phyloP scores from a whole-genome alignment of 2,113 vertebrate species.

The Crocuta crocuta region DNA sequence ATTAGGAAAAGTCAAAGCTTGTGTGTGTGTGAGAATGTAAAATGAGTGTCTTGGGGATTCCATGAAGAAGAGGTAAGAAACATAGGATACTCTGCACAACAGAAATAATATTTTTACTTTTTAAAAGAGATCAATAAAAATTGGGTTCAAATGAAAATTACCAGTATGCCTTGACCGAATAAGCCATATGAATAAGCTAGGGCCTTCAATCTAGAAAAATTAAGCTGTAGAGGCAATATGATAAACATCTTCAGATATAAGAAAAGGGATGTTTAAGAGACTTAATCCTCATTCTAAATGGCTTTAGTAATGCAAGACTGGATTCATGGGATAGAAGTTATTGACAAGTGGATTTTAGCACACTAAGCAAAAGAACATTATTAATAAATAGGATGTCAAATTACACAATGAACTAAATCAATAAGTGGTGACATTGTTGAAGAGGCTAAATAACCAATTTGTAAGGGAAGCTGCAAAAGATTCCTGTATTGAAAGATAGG shows the following conservation, averaged over 20 bases:
- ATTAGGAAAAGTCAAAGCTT: constrained; percentile 8
- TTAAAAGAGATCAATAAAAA: constrained; percentile 34
- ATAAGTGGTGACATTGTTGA: background rate
- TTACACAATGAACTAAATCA: background rate
- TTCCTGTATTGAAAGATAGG: background rate
- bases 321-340: background rate
- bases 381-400: background rate
- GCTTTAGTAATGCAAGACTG: background rate
- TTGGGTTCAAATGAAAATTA: constrained; percentile 4
- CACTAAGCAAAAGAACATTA: background rate
- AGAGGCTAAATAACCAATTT: background rate
- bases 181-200: background rate
- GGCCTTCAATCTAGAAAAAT: constrained; percentile 13
- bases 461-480: background rate
- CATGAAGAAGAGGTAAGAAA: constrained; percentile 3
- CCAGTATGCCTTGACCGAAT: background rate
- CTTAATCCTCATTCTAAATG: background rate
- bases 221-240: constrained; percentile 29
- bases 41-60: background rate
- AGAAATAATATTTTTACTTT: constrained; percentile 50
- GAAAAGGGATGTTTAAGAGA: background rate
- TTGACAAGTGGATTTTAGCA: background rate
- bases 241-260: constrained; percentile 28
- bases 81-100: background rate
- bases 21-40: background rate